Conservation (phyloP, 1,140 invertebrate genomes). For the Riptortus pedestris region DNA sequence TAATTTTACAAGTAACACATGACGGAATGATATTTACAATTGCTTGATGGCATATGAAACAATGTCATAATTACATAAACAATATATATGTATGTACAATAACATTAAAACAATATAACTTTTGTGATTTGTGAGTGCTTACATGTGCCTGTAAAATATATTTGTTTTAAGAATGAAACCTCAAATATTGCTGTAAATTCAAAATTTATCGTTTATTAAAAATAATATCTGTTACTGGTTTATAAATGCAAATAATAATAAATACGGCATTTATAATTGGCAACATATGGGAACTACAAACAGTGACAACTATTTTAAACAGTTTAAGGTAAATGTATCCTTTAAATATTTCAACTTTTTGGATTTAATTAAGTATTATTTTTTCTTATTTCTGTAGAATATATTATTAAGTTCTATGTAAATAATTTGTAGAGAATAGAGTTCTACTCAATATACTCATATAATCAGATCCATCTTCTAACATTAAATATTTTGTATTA, state of each 20-base stretch:
- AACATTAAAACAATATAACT: not conserved
- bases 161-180: not conserved
- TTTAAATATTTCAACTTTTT: no score
- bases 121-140: not conserved
- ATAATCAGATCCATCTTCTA: no score
- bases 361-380: no score
- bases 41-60: conserved; percentile 8
- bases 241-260: not conserved
- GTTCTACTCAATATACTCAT: no score
- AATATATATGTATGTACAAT: not conserved
- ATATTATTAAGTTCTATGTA: no score
- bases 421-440: no score
- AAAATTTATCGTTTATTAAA: not conserved
- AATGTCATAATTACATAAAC: conserved; percentile 1
- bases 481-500: not conserved
- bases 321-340: no score
- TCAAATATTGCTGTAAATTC: not conserved
- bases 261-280: no score
- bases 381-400: no score
- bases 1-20: conserved; percentile 10
- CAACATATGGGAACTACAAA: no score
- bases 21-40: not conserved
- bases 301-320: no score
- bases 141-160: not conserved
- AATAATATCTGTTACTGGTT: not conserved